These are phyloP conservation scores for Rhea americana DNA, from an alignment of 2,113 vertebrate species.

Conservation along the genomic window DNA sequence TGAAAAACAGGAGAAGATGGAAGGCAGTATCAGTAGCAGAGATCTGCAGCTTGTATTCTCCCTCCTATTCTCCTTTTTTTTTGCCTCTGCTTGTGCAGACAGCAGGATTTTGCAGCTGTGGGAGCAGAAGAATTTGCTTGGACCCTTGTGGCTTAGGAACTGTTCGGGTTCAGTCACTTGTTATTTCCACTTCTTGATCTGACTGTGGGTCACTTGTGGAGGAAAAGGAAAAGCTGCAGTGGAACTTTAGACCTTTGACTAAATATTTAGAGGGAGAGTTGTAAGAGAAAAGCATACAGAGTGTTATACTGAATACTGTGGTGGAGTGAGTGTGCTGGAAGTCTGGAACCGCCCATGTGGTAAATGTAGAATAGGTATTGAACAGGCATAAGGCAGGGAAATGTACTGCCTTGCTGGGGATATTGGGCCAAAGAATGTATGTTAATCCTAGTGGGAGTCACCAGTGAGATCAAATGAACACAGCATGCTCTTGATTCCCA, in stretches of 20 bases:
- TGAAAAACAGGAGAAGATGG: background rate
- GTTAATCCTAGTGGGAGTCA: background rate
- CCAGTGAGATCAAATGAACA: background rate
- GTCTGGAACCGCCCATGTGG: background rate
- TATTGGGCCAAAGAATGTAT: background rate
- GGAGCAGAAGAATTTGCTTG: background rate
- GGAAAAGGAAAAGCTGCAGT: background rate
- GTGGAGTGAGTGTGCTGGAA: background rate
- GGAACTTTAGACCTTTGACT: background rate
- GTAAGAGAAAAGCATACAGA: background rate
- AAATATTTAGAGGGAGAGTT: background rate
- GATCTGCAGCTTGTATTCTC: background rate
- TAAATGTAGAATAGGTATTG: background rate
- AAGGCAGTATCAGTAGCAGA: background rate
- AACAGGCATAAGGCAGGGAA: background rate
- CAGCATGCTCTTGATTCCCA: background rate
- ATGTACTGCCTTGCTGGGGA: background rate
- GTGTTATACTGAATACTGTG: background rate
- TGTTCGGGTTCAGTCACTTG: background rate
- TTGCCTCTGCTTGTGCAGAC: background rate
- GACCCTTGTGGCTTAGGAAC: fast-evolving
- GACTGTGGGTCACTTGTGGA: background rate
- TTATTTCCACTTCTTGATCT: background rate
- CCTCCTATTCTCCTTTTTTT: background rate
- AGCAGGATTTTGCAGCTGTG: background rate